Evolutionary conservation across 2,113 vertebrate genomes (phyloP).

Genomic region (Stercorarius parasiticus): DNA sequence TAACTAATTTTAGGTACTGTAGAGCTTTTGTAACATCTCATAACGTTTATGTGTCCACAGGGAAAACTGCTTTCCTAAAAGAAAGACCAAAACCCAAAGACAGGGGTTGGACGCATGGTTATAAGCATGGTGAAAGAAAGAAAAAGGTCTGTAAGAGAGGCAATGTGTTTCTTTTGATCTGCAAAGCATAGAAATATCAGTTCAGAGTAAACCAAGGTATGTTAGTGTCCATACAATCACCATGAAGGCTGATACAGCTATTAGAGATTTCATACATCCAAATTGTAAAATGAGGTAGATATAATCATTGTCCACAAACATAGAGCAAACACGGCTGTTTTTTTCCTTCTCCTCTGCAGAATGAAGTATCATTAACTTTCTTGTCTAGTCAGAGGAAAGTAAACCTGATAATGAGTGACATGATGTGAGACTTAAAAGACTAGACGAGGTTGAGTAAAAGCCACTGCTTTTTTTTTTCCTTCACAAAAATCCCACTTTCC

Average conservation of each 20-base stretch:
- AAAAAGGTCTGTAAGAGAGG: not conserved
- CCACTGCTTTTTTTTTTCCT: not conserved
- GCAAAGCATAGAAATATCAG: not conserved
- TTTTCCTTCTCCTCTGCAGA: not conserved
- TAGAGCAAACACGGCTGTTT: not conserved
- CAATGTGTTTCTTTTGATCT: not conserved
- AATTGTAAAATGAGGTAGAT: not conserved
- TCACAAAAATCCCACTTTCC: not conserved
- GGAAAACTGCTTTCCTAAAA: not conserved
- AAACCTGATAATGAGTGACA: not conserved
- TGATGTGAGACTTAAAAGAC: not conserved
- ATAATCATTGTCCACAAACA: not conserved
- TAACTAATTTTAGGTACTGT: not conserved
- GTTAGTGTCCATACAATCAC: not conserved
- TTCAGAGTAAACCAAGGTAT: not conserved
- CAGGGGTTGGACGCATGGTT: rapidly evolving
- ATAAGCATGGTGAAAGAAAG: not conserved
- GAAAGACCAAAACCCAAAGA: not conserved
- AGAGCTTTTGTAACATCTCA: not conserved
- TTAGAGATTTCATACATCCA: not conserved
- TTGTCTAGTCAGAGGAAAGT: not conserved
- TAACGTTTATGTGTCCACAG: not conserved
- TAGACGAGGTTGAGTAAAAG: not conserved
- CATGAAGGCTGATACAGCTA: not conserved
- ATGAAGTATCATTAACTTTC: not conserved